phyloP scores from a whole-genome alignment of 1,140 invertebrate genomes.

The Tetramorium simillimum region DNA sequence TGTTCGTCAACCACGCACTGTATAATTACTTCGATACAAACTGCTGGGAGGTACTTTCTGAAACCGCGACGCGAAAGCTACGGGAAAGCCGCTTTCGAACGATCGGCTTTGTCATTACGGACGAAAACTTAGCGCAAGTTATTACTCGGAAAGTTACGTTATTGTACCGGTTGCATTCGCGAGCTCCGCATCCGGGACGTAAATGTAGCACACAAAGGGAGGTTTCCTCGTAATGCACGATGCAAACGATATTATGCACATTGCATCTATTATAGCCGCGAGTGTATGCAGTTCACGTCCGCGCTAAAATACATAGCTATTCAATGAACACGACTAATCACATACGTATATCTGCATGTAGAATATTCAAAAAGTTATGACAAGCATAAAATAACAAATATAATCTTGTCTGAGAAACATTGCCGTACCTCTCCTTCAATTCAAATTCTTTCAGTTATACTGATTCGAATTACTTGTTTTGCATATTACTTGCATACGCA shows the following conservation, averaged over 20 bases:
- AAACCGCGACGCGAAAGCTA: constrained; percentile 4
- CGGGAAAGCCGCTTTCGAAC: constrained; percentile 48
- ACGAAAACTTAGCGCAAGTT: constrained; percentile 58
- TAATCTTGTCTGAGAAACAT: background rate
- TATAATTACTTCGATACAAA: constrained; percentile 62
- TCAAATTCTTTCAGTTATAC: background rate
- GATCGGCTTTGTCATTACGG: constrained; percentile 58
- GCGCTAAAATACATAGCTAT: background rate
- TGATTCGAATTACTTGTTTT: background rate
- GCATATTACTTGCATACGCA: background rate
- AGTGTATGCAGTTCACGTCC: constrained; percentile 7
- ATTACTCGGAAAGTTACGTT: constrained; percentile 57
- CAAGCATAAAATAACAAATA: background rate
- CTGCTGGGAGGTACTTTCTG: constrained; percentile 28
- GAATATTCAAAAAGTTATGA: constrained; percentile 14
- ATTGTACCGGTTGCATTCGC: constrained; percentile 42
- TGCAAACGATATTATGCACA: constrained; percentile 59
- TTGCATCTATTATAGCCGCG: constrained; percentile 29
- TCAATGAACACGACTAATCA: background rate
- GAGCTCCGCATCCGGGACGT: constrained; percentile 17
- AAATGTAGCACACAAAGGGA: constrained; percentile 50
- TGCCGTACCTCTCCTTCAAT: background rate
- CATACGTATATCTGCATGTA: background rate
- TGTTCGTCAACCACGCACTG: constrained; percentile 9
- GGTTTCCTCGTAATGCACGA: constrained; percentile 31